Percentiles rank a stretch among this genome's conserved stretches.
These are phyloP conservation scores for Elephantulus edwardii DNA, from an alignment of 2,113 vertebrate species.

Conservation along the genomic window DNA sequence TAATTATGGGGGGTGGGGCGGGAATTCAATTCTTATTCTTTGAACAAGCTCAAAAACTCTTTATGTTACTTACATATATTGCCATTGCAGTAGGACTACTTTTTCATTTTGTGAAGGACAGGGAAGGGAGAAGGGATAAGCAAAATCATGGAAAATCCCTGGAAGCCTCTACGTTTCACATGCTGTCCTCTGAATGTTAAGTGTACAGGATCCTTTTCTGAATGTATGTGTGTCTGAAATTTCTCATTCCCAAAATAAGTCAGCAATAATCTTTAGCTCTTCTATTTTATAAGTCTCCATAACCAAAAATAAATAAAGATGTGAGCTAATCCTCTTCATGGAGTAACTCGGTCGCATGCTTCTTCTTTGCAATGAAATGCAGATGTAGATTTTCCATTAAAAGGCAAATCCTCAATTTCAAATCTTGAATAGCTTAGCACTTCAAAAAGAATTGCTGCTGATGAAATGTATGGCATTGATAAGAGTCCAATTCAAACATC, in stretches of 20 bases:
- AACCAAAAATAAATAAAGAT: constrained; percentile 47
- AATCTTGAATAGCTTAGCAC: constrained; percentile 19
- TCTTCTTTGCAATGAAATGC: constrained; percentile 40
- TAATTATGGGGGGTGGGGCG: background rate
- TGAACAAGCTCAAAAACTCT: background rate
- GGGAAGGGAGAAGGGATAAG: background rate
- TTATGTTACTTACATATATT: background rate
- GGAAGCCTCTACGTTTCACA: background rate
- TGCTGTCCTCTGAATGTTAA: background rate
- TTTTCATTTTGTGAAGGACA: background rate
- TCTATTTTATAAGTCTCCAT: constrained; percentile 4
- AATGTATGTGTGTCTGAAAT: background rate
- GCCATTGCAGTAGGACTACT: background rate
- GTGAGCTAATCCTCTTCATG: background rate
- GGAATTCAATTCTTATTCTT: background rate
- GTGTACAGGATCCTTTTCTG: background rate
- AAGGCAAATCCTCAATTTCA: constrained; percentile 55
- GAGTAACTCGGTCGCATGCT: background rate
- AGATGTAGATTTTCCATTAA: constrained; percentile 53
- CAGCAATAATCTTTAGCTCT: background rate
- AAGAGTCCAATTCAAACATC: constrained; percentile 53
- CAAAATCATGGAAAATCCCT: background rate
- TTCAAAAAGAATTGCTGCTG: constrained; percentile 55
- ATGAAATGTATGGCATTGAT: constrained; percentile 48
- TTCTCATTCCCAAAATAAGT: constrained; percentile 25